phyloP scores from a whole-genome alignment of 2,113 vertebrate species.

The Festucalex cinctus region DNA sequence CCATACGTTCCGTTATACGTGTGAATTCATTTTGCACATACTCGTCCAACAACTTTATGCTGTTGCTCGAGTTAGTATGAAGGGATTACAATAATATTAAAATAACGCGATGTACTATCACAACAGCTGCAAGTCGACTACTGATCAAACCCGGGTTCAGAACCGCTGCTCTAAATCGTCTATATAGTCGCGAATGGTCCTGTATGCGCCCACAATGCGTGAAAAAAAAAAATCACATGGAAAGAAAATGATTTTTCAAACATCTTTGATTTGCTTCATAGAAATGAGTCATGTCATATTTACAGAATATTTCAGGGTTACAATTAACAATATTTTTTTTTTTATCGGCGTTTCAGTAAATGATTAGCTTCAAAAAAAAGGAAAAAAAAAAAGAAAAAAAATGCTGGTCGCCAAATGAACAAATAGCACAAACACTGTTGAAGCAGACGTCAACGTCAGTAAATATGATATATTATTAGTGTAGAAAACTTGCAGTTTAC shows the following conservation, averaged over 20 bases:
- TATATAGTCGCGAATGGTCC: too few relatives aligned
- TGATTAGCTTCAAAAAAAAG: conserved; percentile 36
- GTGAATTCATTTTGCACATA: too few relatives aligned
- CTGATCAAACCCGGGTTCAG: too few relatives aligned
- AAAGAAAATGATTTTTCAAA: conserved; percentile 26
- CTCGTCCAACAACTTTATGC: too few relatives aligned
- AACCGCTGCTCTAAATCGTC: too few relatives aligned
- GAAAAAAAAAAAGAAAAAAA: conserved; percentile 44
- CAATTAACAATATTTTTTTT: conserved; percentile 38
- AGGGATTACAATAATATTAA: too few relatives aligned
- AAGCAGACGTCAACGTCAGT: conserved; percentile 51
- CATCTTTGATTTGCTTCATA: conserved; percentile 56
- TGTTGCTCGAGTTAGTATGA: too few relatives aligned
- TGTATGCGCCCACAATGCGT: neutral
- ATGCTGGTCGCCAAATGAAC: conserved; percentile 31
- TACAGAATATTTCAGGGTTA: conserved; percentile 59
- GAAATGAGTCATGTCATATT: conserved; percentile 67
- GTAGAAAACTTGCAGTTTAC: conserved; percentile 50
- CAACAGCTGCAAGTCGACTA: too few relatives aligned
- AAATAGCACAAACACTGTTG: conserved; percentile 55
- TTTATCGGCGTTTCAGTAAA: conserved; percentile 55
- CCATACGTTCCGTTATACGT: too few relatives aligned
- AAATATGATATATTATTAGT: conserved; percentile 45
- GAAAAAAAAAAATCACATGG: neutral
- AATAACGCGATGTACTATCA: too few relatives aligned